Evolutionary conservation across 1,140 invertebrate species (phyloP), one percentile per base, ranked within the genome.

Genomic region (Orius insidiosus): DNA sequence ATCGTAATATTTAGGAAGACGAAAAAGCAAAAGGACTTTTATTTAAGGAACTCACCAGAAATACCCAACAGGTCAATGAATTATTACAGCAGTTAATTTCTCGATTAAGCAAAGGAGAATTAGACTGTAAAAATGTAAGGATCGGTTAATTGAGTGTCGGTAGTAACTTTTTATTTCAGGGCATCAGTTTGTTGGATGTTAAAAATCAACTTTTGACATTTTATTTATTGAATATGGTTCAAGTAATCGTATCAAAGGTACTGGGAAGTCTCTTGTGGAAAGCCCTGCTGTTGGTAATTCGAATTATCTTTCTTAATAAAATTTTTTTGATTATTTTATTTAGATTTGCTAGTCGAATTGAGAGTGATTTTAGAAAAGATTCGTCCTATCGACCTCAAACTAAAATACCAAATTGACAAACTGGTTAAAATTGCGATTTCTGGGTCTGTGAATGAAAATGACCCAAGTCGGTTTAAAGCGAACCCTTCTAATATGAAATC

Each of bases 361-460:
- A 73, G 90, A 64, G 90, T 85, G 24, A 81, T 94, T 44, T 63
- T 96, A 53, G 92, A 96, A 64, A 90, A 89, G 68, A 92, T 95
- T 56, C 74, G 84, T 60, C 90, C 90, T 31, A 90, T 97, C 58
- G 88, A 96, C 62, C 77, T 86, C 52, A 96, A 95, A 68, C 64
- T 97, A 90, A 92, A n/a, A 60, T 94, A 96, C 67, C 89, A 96
- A 69, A 88, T 97, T 60, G 87, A 96, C 61, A 96, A 96, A 66
- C 66, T 95, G 47, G 76, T 95, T 1, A 88, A 86, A 62, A 80
- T 76, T 47, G 81, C 85, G 39, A 72, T 78, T 13, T 77, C 75
- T 46, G 82, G 82, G 9, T 69, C 69, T 3, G 69, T 71, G 44
- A 72, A 70, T 58, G 70, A 74, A 56, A 70, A 79, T 60, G 85